These are phyloP conservation scores for Erebia palarica DNA, from an alignment of 2,888 invertebrate genomes.

Conservation along the genomic window DNA sequence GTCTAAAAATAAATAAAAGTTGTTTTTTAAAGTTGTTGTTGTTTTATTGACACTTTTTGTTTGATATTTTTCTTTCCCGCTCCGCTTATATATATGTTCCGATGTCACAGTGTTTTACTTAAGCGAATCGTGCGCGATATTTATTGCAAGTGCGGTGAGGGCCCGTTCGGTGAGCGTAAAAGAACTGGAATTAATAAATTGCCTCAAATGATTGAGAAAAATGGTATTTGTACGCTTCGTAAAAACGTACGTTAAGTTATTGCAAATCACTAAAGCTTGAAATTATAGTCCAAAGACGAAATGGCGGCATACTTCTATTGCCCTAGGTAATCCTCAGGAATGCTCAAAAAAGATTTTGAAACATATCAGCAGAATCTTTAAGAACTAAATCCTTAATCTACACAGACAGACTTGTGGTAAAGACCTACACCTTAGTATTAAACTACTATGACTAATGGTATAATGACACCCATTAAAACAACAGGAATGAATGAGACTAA, in stretches of 20 bases:
- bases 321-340: too few species aligned
- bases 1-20: too few species aligned
- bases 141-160: conserved; percentile 52
- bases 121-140: conserved; percentile 60
- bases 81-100: conserved; percentile 9
- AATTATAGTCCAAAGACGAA: too few species aligned
- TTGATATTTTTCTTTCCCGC: conserved; percentile 11
- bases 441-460: not conserved
- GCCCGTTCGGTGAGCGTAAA: conserved; percentile 35
- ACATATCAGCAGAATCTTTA: too few species aligned
- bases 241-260: not conserved
- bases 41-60: not conserved
- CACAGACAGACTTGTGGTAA: too few species aligned
- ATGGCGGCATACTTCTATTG: too few species aligned
- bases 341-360: too few species aligned
- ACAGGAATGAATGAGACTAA: too few species aligned
- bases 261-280: too few species aligned
- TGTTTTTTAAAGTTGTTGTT: too few species aligned
- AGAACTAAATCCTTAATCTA: too few species aligned
- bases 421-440: too few species aligned
- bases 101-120: conserved; percentile 58
- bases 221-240: conserved; percentile 20
- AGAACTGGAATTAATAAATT: conserved; percentile 43
- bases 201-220: conserved; percentile 33
- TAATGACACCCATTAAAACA: not conserved